Conservation (phyloP, 2,113 vertebrate species). For the Smithornis capensis region DNA sequence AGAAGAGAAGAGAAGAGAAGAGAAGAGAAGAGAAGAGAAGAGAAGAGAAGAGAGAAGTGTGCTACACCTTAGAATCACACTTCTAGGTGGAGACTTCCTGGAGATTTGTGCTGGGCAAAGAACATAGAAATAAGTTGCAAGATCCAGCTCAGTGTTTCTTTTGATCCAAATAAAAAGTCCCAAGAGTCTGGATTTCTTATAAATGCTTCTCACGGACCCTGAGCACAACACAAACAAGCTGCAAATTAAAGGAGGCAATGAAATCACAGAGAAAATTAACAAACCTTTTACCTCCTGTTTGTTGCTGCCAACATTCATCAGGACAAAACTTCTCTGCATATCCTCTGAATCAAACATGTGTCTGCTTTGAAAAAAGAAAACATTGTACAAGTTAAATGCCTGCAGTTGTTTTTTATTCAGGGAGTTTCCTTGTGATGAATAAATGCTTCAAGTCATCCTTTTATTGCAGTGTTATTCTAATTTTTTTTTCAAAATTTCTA, state of each 20-base stretch:
- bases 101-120: not conserved
- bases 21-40: no score
- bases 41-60: no score
- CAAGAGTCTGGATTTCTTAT: not conserved
- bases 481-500: not conserved
- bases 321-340: not conserved
- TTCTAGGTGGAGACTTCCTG: not conserved
- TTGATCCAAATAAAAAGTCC: not conserved
- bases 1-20: no score
- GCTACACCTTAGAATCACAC: not conserved
- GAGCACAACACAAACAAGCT: not conserved
- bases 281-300: not conserved
- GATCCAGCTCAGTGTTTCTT: not conserved
- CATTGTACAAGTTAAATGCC: not conserved
- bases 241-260: not conserved
- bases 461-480: not conserved
- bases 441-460: not conserved
- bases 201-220: not conserved
- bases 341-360: not conserved
- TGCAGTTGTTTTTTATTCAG: not conserved
- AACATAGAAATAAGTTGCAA: not conserved
- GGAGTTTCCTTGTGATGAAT: not conserved
- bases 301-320: not conserved
- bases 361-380: not conserved
- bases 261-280: not conserved